These are phyloP conservation scores for Orthonevra nobilis DNA, from an alignment of 2,888 invertebrate genomes.

Conservation along the genomic window DNA sequence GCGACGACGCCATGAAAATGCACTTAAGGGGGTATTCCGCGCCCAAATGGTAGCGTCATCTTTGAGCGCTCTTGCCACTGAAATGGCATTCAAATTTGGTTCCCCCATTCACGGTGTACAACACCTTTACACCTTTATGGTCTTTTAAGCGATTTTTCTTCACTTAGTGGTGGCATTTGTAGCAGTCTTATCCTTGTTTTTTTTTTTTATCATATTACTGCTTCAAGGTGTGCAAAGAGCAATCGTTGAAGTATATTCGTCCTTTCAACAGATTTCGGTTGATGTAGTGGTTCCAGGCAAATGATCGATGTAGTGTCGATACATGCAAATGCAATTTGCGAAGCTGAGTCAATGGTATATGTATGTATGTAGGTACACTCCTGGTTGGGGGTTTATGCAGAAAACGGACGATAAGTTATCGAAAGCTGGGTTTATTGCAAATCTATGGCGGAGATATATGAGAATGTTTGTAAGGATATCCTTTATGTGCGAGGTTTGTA, in stretches of 20 bases:
- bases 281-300: slow-evolving; percentile 46
- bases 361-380: no score
- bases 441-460: not conserved
- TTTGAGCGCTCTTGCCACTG: slow-evolving; percentile 21
- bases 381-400: no score
- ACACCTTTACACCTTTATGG: slow-evolving; percentile 67
- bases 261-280: slow-evolving; percentile 56
- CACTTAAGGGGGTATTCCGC: slow-evolving; percentile 53
- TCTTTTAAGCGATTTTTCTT: slow-evolving; percentile 64
- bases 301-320: slow-evolving; percentile 64
- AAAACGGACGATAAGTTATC: not conserved
- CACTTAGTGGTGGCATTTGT: slow-evolving; percentile 20
- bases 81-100: slow-evolving; percentile 63
- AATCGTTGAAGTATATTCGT: slow-evolving; percentile 31
- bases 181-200: not conserved
- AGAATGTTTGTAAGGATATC: no score
- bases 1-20: slow-evolving; percentile 53
- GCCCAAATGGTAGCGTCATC: slow-evolving; percentile 26
- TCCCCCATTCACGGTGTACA: slow-evolving; percentile 20
- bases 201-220: slow-evolving; percentile 24
- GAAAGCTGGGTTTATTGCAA: not conserved
- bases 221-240: slow-evolving; percentile 28
- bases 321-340: slow-evolving; percentile 67
- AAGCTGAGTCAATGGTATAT: slow-evolving; percentile 1
- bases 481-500: no score